Conservation (phyloP, 2,113 vertebrate species). For the Jacana jacana region DNA sequence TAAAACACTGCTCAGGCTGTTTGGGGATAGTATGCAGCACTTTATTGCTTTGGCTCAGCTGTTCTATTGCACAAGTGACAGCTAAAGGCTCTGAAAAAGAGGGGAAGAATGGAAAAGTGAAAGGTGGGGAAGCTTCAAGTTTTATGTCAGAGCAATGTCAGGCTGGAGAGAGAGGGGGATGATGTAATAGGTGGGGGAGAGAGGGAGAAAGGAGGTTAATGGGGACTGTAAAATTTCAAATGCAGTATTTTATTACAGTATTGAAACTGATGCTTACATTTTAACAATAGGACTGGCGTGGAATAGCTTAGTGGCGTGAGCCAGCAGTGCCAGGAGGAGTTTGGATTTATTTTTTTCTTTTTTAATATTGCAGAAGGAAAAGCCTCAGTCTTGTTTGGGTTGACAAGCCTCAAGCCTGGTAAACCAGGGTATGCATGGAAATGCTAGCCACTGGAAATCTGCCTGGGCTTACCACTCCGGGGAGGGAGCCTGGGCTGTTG, state of each 20-base stretch:
- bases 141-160: conserved; percentile 60
- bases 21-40: not conserved
- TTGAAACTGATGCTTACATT: conserved; percentile 57
- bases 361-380: conserved; percentile 48
- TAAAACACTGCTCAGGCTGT: conserved; percentile 25
- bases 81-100: conserved; percentile 35
- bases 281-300: conserved; percentile 66
- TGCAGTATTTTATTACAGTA: conserved; percentile 68
- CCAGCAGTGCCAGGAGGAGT: conserved; percentile 57
- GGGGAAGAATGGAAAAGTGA: conserved; percentile 44
- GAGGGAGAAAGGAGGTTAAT: conserved; percentile 59
- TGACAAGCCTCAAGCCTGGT: conserved; percentile 42
- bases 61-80: conserved; percentile 49
- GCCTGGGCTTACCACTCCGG: not conserved
- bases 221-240: conserved; percentile 66
- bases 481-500: not conserved
- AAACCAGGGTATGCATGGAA: not conserved
- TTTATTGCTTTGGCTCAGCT: conserved; percentile 54
- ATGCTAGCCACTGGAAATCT: conserved; percentile 3
- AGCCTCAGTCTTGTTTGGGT: conserved; percentile 39
- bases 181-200: conserved; percentile 61
- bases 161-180: conserved; percentile 19
- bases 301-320: conserved; percentile 33
- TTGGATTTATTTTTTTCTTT: conserved; percentile 14
- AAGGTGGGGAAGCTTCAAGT: conserved; percentile 54